These are phyloP conservation scores for Eretmocerus hayati DNA, from an alignment of 2,888 invertebrate genomes.

Conservation along the genomic window DNA sequence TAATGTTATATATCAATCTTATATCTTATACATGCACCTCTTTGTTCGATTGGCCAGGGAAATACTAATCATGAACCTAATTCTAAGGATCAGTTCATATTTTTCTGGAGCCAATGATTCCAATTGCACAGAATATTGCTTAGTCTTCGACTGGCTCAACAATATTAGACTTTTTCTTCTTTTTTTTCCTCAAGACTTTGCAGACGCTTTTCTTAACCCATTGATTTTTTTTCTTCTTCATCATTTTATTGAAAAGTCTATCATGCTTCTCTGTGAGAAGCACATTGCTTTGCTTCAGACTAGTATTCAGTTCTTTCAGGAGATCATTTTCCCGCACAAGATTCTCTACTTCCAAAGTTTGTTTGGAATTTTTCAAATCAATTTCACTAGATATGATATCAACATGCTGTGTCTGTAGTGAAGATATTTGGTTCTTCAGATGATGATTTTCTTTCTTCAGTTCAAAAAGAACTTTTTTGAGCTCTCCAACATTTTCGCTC, in stretches of 20 bases:
- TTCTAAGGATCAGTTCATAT: too few species aligned
- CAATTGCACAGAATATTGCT: not conserved
- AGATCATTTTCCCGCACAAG: slow-evolving; percentile 12
- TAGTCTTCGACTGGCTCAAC: slow-evolving; percentile 18
- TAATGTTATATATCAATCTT: too few species aligned
- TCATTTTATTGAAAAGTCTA: slow-evolving; percentile 11
- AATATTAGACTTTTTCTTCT: slow-evolving; percentile 10
- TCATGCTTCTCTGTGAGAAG: slow-evolving; percentile 17
- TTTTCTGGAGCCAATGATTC: too few species aligned
- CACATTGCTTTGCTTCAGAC: slow-evolving; percentile 13
- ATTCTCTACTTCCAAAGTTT: slow-evolving; percentile 13
- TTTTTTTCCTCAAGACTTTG: slow-evolving; percentile 17
- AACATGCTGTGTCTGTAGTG: slow-evolving; percentile 2
- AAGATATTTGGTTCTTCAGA: slow-evolving; percentile 11
- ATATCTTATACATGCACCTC: too few species aligned
- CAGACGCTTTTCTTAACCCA: slow-evolving; percentile 16
- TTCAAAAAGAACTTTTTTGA: slow-evolving; percentile 8
- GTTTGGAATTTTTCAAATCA: slow-evolving; percentile 8
- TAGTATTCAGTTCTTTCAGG: slow-evolving; percentile 10
- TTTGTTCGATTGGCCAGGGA: too few species aligned
- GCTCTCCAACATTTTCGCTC: slow-evolving; percentile 9
- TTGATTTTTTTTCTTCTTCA: slow-evolving; percentile 15
- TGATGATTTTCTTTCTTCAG: slow-evolving; percentile 11
- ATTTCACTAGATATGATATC: slow-evolving; percentile 10
- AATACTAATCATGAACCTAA: too few species aligned